phyloP scores from a whole-genome alignment of 2,888 invertebrate species.

The Lycaena phlaeas region DNA sequence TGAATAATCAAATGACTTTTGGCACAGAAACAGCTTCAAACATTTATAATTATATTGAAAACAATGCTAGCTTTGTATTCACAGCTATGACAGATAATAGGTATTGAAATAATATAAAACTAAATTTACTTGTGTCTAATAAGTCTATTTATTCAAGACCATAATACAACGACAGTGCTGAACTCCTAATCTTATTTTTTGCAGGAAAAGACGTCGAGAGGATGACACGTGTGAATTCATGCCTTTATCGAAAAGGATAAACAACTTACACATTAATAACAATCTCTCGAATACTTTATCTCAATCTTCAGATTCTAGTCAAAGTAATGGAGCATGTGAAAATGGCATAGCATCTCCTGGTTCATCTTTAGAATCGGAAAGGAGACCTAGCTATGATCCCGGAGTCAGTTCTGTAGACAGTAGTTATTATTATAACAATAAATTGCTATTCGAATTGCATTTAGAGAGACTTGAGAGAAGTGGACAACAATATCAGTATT shows the following conservation, averaged over 20 bases:
- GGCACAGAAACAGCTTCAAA: conserved; percentile 41
- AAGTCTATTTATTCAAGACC: too few relatives aligned
- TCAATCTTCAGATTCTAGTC: conserved; percentile 42
- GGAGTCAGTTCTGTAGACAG: conserved; percentile 84
- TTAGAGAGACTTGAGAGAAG: conserved; percentile 83
- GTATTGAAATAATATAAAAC: conserved; percentile 26
- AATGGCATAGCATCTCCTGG: conserved; percentile 44
- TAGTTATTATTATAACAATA: conserved; percentile 91
- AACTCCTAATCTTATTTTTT: too few relatives aligned
- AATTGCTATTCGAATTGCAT: conserved; percentile 88
- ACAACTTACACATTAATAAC: conserved; percentile 87
- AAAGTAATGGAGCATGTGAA: conserved; percentile 42
- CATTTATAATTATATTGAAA: conserved; percentile 35
- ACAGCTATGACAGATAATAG: conserved; percentile 64
- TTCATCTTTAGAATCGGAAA: conserved; percentile 43
- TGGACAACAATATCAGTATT: conserved; percentile 64
- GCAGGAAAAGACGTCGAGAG: conserved; percentile 83
- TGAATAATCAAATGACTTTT: conserved; percentile 52
- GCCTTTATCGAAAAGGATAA: conserved; percentile 91
- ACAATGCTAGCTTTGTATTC: conserved; percentile 45
- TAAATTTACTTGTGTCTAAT: too few relatives aligned
- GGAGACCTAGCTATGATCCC: conserved; percentile 78
- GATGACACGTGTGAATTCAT: conserved; percentile 87
- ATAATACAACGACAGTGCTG: too few relatives aligned
- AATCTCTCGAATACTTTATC: conserved; percentile 39